Evolutionary conservation across 1,140 invertebrate genomes (phyloP).

Genomic region (Coptotermes formosanus): DNA sequence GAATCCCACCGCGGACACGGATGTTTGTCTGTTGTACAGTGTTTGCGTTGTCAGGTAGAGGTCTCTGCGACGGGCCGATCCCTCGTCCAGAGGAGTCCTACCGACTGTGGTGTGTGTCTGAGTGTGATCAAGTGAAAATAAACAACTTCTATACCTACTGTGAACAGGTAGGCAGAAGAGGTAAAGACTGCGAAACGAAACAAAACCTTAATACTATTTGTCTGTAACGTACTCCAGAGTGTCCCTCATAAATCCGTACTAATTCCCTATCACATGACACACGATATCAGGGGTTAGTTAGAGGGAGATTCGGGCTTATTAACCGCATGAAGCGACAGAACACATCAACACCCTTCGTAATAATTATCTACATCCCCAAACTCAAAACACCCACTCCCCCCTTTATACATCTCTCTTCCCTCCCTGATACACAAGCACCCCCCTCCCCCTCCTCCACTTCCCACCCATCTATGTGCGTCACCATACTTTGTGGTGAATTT

Average conservation of each 20-base stretch:
- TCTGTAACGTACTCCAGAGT: not conserved
- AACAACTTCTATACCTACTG: no score
- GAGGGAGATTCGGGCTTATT: not conserved
- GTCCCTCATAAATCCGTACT: not conserved
- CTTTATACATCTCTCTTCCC: not conserved
- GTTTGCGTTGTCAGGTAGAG: no score
- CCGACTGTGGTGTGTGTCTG: no score
- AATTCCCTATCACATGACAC: not conserved
- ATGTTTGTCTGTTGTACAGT: no score
- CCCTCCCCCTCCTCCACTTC: no score
- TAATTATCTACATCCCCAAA: constrained; percentile 16
- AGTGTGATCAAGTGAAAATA: no score
- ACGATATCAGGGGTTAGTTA: not conserved
- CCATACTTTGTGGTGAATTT: constrained; percentile 24
- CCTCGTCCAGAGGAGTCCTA: no score
- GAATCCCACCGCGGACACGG: no score
- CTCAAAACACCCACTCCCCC: not conserved
- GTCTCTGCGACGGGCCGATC: no score
- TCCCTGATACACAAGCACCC: not conserved
- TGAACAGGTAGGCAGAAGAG: no score
- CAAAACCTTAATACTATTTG: not conserved
- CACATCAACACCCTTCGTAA: constrained; percentile 15
- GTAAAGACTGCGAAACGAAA: no score
- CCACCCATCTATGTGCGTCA: not conserved
- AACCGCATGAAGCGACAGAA: constrained; percentile 7